Base-by-base conservation (phyloP, 1,140 invertebrate species). In the Rhynchophorus ferrugineus region DNA sequence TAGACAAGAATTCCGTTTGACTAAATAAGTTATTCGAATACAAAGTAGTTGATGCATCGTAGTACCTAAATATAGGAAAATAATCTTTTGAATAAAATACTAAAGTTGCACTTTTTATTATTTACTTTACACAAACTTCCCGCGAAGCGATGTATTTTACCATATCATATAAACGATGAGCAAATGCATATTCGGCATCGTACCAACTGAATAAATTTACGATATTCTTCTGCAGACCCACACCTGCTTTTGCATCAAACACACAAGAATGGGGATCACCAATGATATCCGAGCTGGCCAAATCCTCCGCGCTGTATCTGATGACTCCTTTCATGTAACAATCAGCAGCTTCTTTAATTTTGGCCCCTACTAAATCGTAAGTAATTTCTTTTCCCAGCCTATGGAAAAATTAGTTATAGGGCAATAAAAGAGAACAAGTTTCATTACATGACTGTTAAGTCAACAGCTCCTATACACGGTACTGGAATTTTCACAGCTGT, bases 151-250 rank as follows among this genome's bases (percentile, higher is more conserved):
- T 79, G 66, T 82, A 75, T 60, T 85, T 82, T 69, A 96, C 85
- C 56, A 97, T 80, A 68, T 97, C 93, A 60, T 93, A 80, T 43
- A 96, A 89, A 67, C 92, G 82, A 76, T 79, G 80, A 39, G 91
- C 91, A 73, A 96, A 98, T 33, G 92, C 94, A 66, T 76, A 95
- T 69, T 97, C 94, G 71, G 96, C 97, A 75, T 97, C 94, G 68
- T 97, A 96, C 90, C 91, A 94, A 51, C 85, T 80, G 60, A 94
- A 84, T 13, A 94, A 77, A 62, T 95, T 95, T 7, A 93, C 89
- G 61, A 93, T 93, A 59, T 81, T 81, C 56, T 89, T 84, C 61
- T 81, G 91, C 11, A 95, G 74, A 44, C 80, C 77, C 69, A 98
- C 95, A 58, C 92, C 91, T 63, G 95, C 94, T 56, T 85, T 83